Evolutionary conservation across 2,797 vertebrate genomes (phyloP).

Genomic region (Mormyrops boulengeri): DNA sequence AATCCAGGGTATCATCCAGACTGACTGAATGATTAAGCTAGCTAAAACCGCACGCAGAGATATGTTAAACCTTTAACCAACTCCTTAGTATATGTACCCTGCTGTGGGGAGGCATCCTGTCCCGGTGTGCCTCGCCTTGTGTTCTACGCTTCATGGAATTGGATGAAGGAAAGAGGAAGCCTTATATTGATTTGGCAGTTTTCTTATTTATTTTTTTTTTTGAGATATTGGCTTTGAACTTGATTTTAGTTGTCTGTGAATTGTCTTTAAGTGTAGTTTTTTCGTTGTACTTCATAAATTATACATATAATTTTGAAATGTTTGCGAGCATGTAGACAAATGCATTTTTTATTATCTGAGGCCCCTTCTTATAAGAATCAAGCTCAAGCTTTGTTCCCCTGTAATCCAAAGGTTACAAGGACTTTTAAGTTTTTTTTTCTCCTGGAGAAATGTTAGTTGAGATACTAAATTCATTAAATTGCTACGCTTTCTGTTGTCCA

Average conservation of each 20-base stretch:
- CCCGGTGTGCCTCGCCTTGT: background rate
- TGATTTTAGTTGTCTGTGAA: background rate
- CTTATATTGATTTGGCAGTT: background rate
- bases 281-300: background rate
- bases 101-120: background rate
- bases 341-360: background rate
- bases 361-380: background rate
- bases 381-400: background rate
- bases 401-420: background rate
- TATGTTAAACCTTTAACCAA: background rate
- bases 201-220: background rate
- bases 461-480: background rate
- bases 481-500: background rate
- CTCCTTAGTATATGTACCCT: background rate
- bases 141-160: background rate
- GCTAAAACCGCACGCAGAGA: background rate
- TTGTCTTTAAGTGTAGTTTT: background rate
- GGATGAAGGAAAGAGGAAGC: background rate
- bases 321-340: background rate
- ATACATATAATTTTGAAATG: background rate
- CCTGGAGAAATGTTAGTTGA: background rate
- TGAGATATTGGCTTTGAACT: background rate
- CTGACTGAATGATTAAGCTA: background rate
- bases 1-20: constrained; percentile 12
- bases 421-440: background rate